Base-by-base conservation (phyloP, 2,113 vertebrate species). In the Thalassoma bifasciatum region DNA sequence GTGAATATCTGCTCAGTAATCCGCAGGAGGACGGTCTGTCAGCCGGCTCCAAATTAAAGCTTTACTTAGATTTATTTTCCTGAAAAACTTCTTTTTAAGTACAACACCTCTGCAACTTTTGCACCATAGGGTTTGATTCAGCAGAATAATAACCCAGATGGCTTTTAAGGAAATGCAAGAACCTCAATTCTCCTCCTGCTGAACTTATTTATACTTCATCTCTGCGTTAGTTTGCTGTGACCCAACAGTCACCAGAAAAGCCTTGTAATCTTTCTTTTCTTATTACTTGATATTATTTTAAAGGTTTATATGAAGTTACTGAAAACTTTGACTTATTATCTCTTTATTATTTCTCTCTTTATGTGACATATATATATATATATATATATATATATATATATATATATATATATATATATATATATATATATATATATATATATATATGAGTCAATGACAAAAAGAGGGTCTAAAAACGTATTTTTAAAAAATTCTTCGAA, bases 121-220 rank as follows among this genome's bases (percentile, higher is more conserved):
- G 17, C 52, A 4, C 40, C 5, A 3, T 49, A n/a, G 42, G n/a
- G 44, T 65, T 69, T 53, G 22, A 47, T 77, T 76, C 51, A 64
- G 58, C 56, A 42, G 42, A 4, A 51, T 61, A 73, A 75, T 65
- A 73, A 77, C 44, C 36, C 64, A 24, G 24, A 59, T 62, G 58
- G 51, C 34, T 82, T 72, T 70, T 66, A 49, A 63, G 56, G n/a
- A 2, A 47, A 4, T 49, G 40, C 37, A 34, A 17, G 24, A 44
- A 8, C 60, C 30, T 24, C 0, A 9, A 54, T 75, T 13, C 9
- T 40, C 23, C 66, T 44, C 52, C 65, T 37, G 42, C 61, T 74
- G 37, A 37, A 36, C 38, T 16, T 65, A 76, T 68, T 73, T 42
- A 42, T 34, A 21, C 54, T 36, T 49, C 11, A 37, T 63, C 30